These are phyloP conservation scores for Cyrtonyx montezumae DNA, from an alignment of 2,113 vertebrate species.

Conservation along the genomic window DNA sequence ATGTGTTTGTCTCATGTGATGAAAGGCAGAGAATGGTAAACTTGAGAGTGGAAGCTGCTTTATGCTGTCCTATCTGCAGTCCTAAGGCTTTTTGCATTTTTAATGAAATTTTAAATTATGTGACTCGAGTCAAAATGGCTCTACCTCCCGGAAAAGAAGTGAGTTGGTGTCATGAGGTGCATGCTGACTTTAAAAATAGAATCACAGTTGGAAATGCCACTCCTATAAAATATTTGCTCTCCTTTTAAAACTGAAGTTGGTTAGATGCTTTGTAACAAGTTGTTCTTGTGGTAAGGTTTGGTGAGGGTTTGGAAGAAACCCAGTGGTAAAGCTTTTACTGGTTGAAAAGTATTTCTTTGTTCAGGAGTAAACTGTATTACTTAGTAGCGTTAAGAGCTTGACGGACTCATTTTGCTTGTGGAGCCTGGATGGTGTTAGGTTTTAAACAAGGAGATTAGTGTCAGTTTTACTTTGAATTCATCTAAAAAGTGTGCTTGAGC, in stretches of 20 bases:
- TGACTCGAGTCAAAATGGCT: constrained; percentile 35
- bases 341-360: constrained; percentile 38
- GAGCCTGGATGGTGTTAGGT: not conserved
- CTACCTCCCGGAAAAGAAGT: constrained; percentile 9
- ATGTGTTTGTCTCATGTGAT: not conserved
- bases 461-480: not conserved
- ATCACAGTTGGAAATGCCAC: not conserved
- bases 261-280: not conserved
- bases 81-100: constrained; percentile 15
- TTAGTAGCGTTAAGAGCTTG: not conserved
- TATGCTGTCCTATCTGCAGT: not conserved
- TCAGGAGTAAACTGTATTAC: not conserved
- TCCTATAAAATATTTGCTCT: not conserved
- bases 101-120: not conserved
- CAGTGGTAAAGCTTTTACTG: not conserved
- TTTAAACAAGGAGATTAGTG: not conserved
- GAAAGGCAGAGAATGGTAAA: not conserved
- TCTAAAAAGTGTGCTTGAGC: not conserved
- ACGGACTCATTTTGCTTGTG: not conserved
- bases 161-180: constrained; percentile 20
- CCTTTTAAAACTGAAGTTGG: not conserved
- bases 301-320: not conserved
- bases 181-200: not conserved
- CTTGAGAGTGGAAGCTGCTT: not conserved
- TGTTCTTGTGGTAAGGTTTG: not conserved